A percentile compares a stretch with the other conserved stretches of the same genome.
Evolutionary conservation across 2,888 invertebrate genomes (phyloP).

Genomic region (Hermaeophaga mercurialis): DNA sequence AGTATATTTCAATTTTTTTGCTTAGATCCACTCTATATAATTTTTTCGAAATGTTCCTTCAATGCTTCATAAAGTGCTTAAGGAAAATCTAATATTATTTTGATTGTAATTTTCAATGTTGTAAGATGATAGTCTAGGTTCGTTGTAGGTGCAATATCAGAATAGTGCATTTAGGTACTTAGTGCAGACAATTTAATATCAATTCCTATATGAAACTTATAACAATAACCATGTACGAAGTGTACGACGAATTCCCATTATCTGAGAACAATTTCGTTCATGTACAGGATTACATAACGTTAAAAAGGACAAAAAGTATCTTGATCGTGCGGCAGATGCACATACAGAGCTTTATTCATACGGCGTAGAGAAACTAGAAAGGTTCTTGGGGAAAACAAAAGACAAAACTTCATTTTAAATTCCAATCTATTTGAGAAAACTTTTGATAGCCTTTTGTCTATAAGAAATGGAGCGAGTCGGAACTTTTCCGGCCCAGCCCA

Average conservation of each 20-base stretch:
- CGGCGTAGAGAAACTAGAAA: slow-evolving; percentile 33
- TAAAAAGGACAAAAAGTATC: slow-evolving; percentile 27
- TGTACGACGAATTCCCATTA: slow-evolving; percentile 10
- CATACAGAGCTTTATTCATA: slow-evolving; percentile 33
- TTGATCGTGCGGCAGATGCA: slow-evolving; percentile 35
- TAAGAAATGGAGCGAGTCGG: slow-evolving; percentile 44
- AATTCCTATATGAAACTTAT: slow-evolving; percentile 8
- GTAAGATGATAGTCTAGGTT: not conserved
- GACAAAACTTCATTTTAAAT: slow-evolving; percentile 48
- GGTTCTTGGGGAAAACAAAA: slow-evolving; percentile 38
- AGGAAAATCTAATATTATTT: not conserved
- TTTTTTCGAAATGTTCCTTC: too few species aligned
- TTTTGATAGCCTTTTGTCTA: slow-evolving; percentile 48
- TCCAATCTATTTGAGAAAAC: slow-evolving; percentile 48
- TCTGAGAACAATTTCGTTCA: slow-evolving; percentile 13
- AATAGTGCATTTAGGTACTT: slow-evolving; percentile 5
- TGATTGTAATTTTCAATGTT: too few species aligned
- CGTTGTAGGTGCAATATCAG: slow-evolving; percentile 15
- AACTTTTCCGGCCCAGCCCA: slow-evolving; percentile 37
- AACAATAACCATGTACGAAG: slow-evolving; percentile 6
- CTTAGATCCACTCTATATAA: too few species aligned
- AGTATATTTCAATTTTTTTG: too few species aligned
- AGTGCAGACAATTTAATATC: not conserved
- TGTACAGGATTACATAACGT: slow-evolving; percentile 5
- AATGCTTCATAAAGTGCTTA: not conserved